Evolutionary conservation across 2,888 invertebrate species (phyloP).

Genomic region (Omphaloscelis lunosa): DNA sequence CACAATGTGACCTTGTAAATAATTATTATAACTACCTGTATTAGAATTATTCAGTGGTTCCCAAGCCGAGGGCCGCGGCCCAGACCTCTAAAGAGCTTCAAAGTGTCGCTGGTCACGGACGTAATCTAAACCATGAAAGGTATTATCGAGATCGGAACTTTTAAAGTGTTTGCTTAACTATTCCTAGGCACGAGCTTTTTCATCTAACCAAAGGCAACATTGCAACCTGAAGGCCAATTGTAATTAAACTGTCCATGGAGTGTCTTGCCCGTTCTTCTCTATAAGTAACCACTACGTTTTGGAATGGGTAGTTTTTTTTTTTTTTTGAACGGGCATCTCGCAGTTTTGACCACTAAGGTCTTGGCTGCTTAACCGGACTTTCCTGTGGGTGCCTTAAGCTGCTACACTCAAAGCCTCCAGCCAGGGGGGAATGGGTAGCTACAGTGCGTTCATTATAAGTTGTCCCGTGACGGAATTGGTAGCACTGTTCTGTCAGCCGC

Average conservation of each 20-base stretch:
- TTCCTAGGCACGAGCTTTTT: not conserved
- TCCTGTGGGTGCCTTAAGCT: too few species aligned
- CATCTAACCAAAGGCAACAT: not conserved
- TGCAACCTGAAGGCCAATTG: not conserved
- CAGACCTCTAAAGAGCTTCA: not conserved
- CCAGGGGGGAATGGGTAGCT: too few species aligned
- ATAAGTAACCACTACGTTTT: too few species aligned
- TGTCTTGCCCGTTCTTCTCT: too few species aligned
- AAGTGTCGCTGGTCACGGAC: conserved; percentile 1
- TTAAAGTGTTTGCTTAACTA: not conserved
- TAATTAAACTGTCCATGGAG: not conserved
- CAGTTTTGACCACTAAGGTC: too few species aligned
- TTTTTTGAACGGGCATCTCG: too few species aligned
- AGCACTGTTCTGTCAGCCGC: too few species aligned
- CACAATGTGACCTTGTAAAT: conserved; percentile 39
- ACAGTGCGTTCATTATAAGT: too few species aligned
- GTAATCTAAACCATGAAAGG: not conserved
- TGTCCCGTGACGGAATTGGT: too few species aligned
- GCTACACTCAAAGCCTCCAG: too few species aligned
- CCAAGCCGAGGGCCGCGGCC: conserved; percentile 1
- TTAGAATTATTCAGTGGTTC: conserved; percentile 18
- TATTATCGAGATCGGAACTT: not conserved
- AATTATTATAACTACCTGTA: conserved; percentile 43
- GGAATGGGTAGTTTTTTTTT: too few species aligned
- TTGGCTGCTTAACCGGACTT: too few species aligned